These are phyloP conservation scores for Lordiphosa collinella DNA, from an alignment of 1,140 invertebrate genomes.

Conservation along the genomic window DNA sequence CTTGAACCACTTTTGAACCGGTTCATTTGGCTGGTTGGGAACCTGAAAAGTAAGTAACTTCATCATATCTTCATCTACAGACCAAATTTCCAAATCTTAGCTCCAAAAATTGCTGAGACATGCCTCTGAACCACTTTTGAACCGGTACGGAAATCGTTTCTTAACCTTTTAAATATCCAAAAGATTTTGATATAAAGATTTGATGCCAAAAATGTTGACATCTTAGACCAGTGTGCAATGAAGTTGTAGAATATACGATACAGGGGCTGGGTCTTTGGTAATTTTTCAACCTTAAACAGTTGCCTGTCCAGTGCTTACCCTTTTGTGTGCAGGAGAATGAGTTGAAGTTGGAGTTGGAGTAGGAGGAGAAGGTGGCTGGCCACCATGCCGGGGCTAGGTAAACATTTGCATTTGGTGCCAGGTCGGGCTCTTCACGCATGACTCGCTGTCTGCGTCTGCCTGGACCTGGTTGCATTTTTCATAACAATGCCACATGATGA, in stretches of 20 bases:
- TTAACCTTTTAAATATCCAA: no score
- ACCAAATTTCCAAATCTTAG: no score
- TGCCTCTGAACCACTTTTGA: no score
- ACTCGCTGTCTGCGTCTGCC: slow-evolving; percentile 9
- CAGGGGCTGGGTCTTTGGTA: slow-evolving; percentile 19
- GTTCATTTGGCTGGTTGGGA: no score
- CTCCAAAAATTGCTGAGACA: no score
- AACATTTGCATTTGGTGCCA: slow-evolving; percentile 43
- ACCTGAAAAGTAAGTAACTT: no score
- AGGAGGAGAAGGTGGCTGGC: background rate
- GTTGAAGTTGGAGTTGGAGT: background rate
- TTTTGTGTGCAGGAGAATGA: slow-evolving; percentile 24
- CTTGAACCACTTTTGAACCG: no score
- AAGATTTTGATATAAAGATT: no score
- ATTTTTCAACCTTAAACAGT: slow-evolving; percentile 47
- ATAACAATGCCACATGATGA: slow-evolving; percentile 43
- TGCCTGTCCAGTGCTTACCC: slow-evolving; percentile 56
- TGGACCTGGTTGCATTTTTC: slow-evolving; percentile 47
- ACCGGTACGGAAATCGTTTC: no score
- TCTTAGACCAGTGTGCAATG: background rate
- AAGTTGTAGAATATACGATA: background rate
- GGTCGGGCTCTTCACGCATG: slow-evolving; percentile 42
- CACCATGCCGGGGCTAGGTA: slow-evolving; percentile 30
- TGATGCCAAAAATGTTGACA: no score
- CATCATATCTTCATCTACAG: no score